These are phyloP conservation scores for Echinarachnius parma DNA, from an alignment of 53 echinoderm and acorn worm genomes.

Conservation along the genomic window DNA sequence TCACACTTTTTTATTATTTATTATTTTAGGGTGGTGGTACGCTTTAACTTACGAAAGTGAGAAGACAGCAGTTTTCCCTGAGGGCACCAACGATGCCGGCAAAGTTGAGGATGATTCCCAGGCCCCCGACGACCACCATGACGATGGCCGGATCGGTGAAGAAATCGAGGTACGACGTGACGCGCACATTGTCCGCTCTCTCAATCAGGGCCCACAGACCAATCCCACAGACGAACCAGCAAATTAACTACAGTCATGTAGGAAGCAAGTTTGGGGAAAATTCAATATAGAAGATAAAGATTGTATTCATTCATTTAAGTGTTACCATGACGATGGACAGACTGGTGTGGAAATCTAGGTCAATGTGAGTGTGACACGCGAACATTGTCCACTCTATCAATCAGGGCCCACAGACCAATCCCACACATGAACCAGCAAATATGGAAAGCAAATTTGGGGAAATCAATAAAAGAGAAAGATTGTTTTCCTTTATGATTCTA, in stretches of 20 bases:
- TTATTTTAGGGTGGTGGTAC: too few relatives aligned
- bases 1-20: too few relatives aligned
- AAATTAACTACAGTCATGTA: slow-evolving; percentile 48
- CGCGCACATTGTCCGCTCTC: slow-evolving; percentile 55
- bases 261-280: background rate
- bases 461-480: too few relatives aligned
- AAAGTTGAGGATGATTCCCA: slow-evolving; percentile 77
- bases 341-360: slow-evolving; percentile 86
- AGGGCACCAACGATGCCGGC: slow-evolving; percentile 83
- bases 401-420: slow-evolving; percentile 74
- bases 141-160: slow-evolving; percentile 97
- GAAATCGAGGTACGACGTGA: slow-evolving; percentile 76
- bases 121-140: slow-evolving; percentile 72
- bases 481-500: too few relatives aligned
- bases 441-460: too few relatives aligned
- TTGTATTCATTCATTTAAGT: too few relatives aligned
- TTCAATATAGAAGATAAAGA: background rate
- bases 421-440: slow-evolving; percentile 52
- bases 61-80: slow-evolving; percentile 81
- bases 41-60: slow-evolving; percentile 95
- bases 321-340: slow-evolving; percentile 89
- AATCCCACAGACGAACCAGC: slow-evolving; percentile 48
- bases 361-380: slow-evolving; percentile 68
- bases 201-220: slow-evolving; percentile 81
- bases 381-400: slow-evolving; percentile 60